Percentiles rank a stretch among this genome's conserved stretches.
phyloP scores from a whole-genome alignment of 2,888 invertebrate species.

The Teinopalpus imperialis region DNA sequence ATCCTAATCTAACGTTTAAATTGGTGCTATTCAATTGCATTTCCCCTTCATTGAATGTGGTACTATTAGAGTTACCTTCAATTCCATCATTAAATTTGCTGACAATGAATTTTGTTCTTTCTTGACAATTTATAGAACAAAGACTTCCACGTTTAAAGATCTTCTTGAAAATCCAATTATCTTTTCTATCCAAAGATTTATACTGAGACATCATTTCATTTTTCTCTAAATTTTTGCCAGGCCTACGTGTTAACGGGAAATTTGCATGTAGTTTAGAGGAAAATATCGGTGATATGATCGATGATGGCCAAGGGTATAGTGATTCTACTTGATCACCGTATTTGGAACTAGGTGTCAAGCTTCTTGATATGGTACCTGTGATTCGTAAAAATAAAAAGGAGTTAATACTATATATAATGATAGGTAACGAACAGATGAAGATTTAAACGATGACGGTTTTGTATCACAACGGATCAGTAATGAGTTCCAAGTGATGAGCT shows the following conservation, averaged over 20 bases:
- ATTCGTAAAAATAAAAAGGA: slow-evolving; percentile 11
- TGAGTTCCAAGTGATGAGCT: too few relatives aligned
- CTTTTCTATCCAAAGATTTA: slow-evolving; percentile 10
- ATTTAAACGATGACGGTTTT: too few relatives aligned
- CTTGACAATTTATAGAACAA: slow-evolving; percentile 51
- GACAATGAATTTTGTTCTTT: slow-evolving; percentile 29
- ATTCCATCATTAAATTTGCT: slow-evolving; percentile 30
- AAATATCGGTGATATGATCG: not conserved
- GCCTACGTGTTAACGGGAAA: slow-evolving; percentile 1
- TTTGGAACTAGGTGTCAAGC: not conserved
- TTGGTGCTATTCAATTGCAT: slow-evolving; percentile 51
- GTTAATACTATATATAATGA: not conserved
- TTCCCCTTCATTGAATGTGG: slow-evolving; percentile 42
- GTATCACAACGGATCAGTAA: too few relatives aligned
- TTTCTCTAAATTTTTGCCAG: slow-evolving; percentile 10
- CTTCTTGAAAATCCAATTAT: slow-evolving; percentile 9
- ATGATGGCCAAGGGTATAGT: slow-evolving; percentile 1
- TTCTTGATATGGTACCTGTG: slow-evolving; percentile 20
- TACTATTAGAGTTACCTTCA: slow-evolving; percentile 33
- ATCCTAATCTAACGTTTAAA: slow-evolving; percentile 42
- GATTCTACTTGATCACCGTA: not conserved
- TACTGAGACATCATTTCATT: slow-evolving; percentile 25
- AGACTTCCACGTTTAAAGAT: slow-evolving; percentile 37
- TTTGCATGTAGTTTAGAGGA: not conserved
- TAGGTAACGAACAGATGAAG: too few relatives aligned